These are phyloP conservation scores for Fistularia commersonii DNA, from an alignment of 2,797 vertebrate species.

Conservation along the genomic window DNA sequence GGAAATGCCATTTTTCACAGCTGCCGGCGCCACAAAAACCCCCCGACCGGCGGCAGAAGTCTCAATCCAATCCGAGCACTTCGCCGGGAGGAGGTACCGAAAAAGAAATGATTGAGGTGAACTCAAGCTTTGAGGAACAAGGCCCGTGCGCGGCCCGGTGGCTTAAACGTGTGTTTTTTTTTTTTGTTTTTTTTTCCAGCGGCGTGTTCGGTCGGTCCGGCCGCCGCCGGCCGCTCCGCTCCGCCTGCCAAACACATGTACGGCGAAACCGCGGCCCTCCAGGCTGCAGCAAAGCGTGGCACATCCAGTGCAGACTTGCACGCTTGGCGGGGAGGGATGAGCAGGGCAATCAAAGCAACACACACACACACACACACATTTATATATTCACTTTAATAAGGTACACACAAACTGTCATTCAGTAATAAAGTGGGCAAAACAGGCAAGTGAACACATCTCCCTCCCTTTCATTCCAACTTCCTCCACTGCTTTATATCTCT, in stretches of 20 bases:
- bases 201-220: slow-evolving; percentile 27
- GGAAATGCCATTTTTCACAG: slow-evolving; percentile 2
- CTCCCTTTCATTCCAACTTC: slow-evolving; percentile 10
- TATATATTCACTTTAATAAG: slow-evolving; percentile 29
- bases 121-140: slow-evolving; percentile 9
- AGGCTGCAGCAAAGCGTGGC: slow-evolving; percentile 24
- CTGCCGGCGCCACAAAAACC: neutral
- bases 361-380: slow-evolving; percentile 16
- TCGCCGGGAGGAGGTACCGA: neutral
- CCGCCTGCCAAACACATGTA: slow-evolving; percentile 64
- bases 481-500: neutral
- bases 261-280: slow-evolving; percentile 38
- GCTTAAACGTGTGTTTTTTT: slow-evolving; percentile 22
- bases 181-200: slow-evolving; percentile 32
- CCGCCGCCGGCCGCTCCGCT: slow-evolving; percentile 35
- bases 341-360: slow-evolving; percentile 7
- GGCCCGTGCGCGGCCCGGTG: slow-evolving; percentile 4
- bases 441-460: slow-evolving; percentile 11
- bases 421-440: slow-evolving; percentile 42
- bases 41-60: neutral
- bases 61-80: slow-evolving; percentile 1
- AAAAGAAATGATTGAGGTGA: slow-evolving; percentile 7
- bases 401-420: slow-evolving; percentile 8
- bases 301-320: slow-evolving; percentile 36
- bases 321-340: slow-evolving; percentile 28